phyloP scores from a whole-genome alignment of 2,797 vertebrate genomes.

The Lithobates pipiens region DNA sequence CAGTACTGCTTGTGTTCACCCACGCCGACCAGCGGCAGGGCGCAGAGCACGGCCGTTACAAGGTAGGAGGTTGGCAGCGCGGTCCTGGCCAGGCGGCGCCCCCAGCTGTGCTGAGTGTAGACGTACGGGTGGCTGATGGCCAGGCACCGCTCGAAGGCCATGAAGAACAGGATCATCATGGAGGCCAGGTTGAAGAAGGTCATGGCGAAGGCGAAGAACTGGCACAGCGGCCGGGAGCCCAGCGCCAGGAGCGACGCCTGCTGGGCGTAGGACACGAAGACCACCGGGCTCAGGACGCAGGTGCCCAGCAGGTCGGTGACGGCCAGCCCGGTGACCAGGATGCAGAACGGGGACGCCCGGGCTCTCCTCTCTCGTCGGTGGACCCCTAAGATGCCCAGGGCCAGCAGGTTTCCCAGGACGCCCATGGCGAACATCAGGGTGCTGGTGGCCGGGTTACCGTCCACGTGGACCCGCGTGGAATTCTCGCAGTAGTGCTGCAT shows the following conservation, averaged over 20 bases:
- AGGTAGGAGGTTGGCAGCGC: constrained; percentile 79
- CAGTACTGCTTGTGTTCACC: constrained; percentile 87
- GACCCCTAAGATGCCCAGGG: constrained; percentile 84
- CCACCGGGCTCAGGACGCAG: constrained; percentile 85
- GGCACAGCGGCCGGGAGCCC: constrained; percentile 74
- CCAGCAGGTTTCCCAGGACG: constrained; percentile 85
- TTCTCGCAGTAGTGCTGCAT: constrained; percentile 65
- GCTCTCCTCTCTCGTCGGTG: constrained; percentile 79
- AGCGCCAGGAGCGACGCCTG: constrained; percentile 76
- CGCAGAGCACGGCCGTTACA: constrained; percentile 81
- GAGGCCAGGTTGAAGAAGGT: constrained; percentile 88
- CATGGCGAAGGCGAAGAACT: constrained; percentile 86
- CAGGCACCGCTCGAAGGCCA: constrained; percentile 90
- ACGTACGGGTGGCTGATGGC: constrained; percentile 90
- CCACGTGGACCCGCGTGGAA: constrained; percentile 65
- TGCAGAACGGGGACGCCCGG: constrained; percentile 84
- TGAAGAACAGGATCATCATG: constrained; percentile 85
- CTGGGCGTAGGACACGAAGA: constrained; percentile 84
- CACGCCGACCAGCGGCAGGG: constrained; percentile 79
- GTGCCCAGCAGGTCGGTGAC: constrained; percentile 89
- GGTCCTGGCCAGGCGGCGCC: constrained; percentile 78
- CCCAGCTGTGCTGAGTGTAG: constrained; percentile 80
- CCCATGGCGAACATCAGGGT: constrained; percentile 86
- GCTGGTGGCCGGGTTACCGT: constrained; percentile 75
- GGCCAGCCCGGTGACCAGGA: constrained; percentile 88